Base-by-base conservation (phyloP, 2,113 vertebrate genomes). In the Aegotheles bennettii region DNA sequence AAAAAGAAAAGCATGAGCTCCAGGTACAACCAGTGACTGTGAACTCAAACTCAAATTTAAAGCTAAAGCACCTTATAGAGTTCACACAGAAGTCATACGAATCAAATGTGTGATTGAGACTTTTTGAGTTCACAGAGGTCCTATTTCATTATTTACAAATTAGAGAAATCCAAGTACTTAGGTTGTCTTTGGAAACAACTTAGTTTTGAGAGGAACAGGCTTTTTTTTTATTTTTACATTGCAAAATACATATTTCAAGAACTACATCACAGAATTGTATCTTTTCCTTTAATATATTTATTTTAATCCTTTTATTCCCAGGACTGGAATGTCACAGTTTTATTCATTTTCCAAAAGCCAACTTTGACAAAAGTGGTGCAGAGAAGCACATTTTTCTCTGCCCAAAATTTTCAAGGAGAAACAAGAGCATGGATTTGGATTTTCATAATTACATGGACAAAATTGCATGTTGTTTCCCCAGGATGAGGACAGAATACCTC, bases 71-170 rank as follows among this genome's bases (percentile, higher is more conserved):
- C 93, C 95, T 94, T 94, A 86, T 35, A 79, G 92, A 94, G 96
- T 97, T 97, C 94, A 96, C 18, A 59, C 48, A 94, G 73, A 96
- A 93, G 97, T 35, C 96, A 95, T 36, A 68, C 51, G 59, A 94
- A 88, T 80, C 82, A 85, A 67, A 82, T 16, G 64, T 42, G 43
- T 71, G 87, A 89, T 42, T 36, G 61, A 94, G 90, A 83, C 59
- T 89, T 79, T 63, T 93, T 26, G 42, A 89, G 69, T 60, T 92
- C 90, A 94, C 68, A 78, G 28, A 93, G 91, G 35, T 81, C 89
- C 68, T 57, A 86, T 94, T 95, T 90, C 61, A 86, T 80, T 92
- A 96, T 48, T 95, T 91, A 76, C 84, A 93, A 96, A 94, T 86
- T 59, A 74, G 80, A 73, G 63, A 60, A 87, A 61, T 61, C 28